These are phyloP conservation scores for Mus minutoides DNA, from an alignment of 2,797 vertebrate species.

Conservation along the genomic window DNA sequence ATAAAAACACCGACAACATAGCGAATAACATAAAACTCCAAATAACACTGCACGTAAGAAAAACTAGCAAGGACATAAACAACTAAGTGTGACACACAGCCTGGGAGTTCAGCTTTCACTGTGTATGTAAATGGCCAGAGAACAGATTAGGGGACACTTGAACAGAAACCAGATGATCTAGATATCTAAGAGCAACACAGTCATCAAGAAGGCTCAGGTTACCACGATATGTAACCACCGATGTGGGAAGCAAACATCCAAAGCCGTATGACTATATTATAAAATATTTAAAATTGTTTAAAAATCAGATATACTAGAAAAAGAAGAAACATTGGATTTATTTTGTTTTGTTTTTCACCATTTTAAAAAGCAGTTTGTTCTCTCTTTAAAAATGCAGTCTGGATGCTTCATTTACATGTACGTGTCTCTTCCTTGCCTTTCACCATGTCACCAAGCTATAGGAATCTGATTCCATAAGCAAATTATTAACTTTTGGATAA, in stretches of 20 bases:
- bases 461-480: not conserved
- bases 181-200: not conserved
- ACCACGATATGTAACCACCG: not conserved
- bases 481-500: not conserved
- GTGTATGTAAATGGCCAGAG: not conserved
- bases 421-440: not conserved
- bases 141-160: not conserved
- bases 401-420: not conserved
- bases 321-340: not conserved
- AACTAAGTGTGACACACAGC: not conserved
- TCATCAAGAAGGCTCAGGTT: not conserved
- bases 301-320: not conserved
- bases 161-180: not conserved
- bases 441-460: not conserved
- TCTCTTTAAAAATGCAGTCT: slow-evolving; percentile 14
- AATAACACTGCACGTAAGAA: not conserved
- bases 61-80: not conserved
- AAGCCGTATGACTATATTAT: not conserved
- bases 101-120: not conserved
- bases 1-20: not conserved
- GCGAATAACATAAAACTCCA: not conserved
- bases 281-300: not conserved
- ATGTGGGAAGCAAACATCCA: not conserved
- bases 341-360: not conserved
- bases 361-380: not conserved